These are phyloP conservation scores for Escarpia spicata DNA, from an alignment of 2,888 invertebrate species.

Conservation along the genomic window DNA sequence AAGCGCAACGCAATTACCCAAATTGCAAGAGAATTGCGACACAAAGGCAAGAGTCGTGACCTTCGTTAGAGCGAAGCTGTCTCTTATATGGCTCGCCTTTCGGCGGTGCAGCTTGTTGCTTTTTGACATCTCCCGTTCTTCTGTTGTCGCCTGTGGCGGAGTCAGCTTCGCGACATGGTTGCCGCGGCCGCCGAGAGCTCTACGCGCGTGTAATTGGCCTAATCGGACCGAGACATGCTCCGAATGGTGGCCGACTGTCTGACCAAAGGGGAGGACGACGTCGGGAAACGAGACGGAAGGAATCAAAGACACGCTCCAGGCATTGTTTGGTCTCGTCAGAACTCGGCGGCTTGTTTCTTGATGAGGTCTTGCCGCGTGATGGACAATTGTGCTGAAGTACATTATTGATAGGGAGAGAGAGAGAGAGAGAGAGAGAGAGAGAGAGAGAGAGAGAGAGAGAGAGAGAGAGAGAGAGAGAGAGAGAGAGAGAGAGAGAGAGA, in stretches of 20 bases:
- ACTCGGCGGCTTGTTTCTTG: neutral
- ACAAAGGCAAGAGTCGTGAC: conserved; percentile 3
- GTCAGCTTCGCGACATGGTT: neutral
- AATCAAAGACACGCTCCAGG: neutral
- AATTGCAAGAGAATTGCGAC: neutral
- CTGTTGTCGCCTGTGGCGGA: neutral
- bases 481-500: neutral
- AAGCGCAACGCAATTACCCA: neutral
- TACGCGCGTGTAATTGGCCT: neutral
- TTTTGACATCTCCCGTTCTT: neutral
- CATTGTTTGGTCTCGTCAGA: neutral
- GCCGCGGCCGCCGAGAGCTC: neutral
- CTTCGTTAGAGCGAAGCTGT: neutral
- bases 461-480: neutral
- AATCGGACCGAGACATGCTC: neutral
- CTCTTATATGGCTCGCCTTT: neutral
- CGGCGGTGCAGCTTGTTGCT: neutral
- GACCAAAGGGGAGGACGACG: conserved; percentile 3
- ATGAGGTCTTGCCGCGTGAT: neutral
- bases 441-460: neutral
- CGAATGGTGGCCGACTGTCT: neutral
- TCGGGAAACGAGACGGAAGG: neutral
- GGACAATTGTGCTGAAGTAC: neutral
- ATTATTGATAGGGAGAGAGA: neutral
- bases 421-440: conserved; percentile 18